Evolutionary conservation across 2,888 invertebrate genomes (phyloP).

Genomic region (Pediacus dermestoides): DNA sequence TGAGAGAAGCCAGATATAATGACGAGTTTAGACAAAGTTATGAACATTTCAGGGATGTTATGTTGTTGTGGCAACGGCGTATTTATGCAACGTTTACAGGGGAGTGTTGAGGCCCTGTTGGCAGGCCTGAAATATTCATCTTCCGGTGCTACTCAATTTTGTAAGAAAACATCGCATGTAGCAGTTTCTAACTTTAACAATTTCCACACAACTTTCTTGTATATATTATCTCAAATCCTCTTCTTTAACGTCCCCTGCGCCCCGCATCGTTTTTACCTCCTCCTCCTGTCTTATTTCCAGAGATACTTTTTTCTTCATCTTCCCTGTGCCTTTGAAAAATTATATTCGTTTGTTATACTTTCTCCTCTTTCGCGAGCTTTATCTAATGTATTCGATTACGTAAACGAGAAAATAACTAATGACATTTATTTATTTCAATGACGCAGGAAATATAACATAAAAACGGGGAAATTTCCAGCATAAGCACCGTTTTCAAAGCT

Average conservation of each 20-base stretch:
- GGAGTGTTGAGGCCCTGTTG: slow-evolving; percentile 30
- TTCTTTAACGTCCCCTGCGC: slow-evolving; percentile 9
- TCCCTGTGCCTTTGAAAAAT: slow-evolving; percentile 22
- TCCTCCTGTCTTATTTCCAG: slow-evolving; percentile 7
- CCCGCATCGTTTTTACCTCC: slow-evolving; percentile 2
- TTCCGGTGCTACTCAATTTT: slow-evolving; percentile 41
- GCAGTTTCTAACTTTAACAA: slow-evolving; percentile 43
- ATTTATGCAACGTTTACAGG: slow-evolving; percentile 34
- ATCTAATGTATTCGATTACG: background rate
- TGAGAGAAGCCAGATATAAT: slow-evolving; percentile 12
- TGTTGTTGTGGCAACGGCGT: slow-evolving; percentile 26
- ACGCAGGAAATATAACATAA: too few species aligned
- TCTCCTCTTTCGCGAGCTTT: slow-evolving; percentile 12
- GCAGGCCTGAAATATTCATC: slow-evolving; percentile 40
- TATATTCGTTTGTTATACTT: slow-evolving; percentile 22
- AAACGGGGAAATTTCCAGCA: too few species aligned
- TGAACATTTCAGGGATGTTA: slow-evolving; percentile 19
- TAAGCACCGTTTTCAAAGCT: too few species aligned
- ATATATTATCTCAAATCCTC: slow-evolving; percentile 31
- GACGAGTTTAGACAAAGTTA: slow-evolving; percentile 18
- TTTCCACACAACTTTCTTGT: slow-evolving; percentile 39
- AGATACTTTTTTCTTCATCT: slow-evolving; percentile 14
- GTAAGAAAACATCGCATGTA: slow-evolving; percentile 42
- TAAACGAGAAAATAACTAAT: slow-evolving; percentile 7
- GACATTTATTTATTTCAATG: slow-evolving; percentile 8